Conservation (phyloP, 2,113 vertebrate genomes). For the Gallinago media region DNA sequence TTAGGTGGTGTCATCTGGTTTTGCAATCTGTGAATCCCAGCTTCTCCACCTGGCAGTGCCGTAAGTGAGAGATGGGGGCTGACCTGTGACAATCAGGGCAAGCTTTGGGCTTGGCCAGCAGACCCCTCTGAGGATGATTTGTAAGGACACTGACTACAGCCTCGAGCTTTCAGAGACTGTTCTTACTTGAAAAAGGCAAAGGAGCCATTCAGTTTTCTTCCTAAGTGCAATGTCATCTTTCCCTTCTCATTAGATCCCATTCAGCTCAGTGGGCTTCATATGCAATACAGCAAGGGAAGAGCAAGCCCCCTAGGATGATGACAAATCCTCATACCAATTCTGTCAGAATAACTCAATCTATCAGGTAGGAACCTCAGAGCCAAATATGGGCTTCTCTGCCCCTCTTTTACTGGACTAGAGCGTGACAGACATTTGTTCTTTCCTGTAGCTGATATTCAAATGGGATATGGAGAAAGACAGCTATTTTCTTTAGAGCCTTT, state of each 20-base stretch:
- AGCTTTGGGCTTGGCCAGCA: not conserved
- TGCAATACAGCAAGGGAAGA: not conserved
- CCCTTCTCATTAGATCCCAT: constrained; percentile 49
- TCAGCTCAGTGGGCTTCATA: not conserved
- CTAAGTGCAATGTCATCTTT: constrained; percentile 53
- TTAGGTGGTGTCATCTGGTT: not conserved
- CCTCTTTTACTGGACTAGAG: not conserved
- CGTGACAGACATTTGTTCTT: not conserved
- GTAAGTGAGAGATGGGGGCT: not conserved
- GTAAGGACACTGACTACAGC: not conserved
- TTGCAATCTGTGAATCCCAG: not conserved
- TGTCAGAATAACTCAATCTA: not conserved
- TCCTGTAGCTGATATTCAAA: not conserved
- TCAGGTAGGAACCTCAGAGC: not conserved
- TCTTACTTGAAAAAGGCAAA: not conserved
- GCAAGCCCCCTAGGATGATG: not conserved
- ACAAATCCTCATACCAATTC: constrained; percentile 1
- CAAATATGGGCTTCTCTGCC: not conserved
- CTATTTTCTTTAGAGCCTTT: not conserved
- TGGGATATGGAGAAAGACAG: not conserved
- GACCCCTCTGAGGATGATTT: not conserved
- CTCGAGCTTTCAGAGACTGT: constrained; percentile 10
- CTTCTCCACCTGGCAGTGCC: not conserved
- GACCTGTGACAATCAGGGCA: not conserved
- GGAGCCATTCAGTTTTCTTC: not conserved